Percentiles rank a stretch among this genome's conserved stretches.
Evolutionary conservation across 2,113 vertebrate species (phyloP).

Genomic region (Chiloscyllium plagiosum): DNA sequence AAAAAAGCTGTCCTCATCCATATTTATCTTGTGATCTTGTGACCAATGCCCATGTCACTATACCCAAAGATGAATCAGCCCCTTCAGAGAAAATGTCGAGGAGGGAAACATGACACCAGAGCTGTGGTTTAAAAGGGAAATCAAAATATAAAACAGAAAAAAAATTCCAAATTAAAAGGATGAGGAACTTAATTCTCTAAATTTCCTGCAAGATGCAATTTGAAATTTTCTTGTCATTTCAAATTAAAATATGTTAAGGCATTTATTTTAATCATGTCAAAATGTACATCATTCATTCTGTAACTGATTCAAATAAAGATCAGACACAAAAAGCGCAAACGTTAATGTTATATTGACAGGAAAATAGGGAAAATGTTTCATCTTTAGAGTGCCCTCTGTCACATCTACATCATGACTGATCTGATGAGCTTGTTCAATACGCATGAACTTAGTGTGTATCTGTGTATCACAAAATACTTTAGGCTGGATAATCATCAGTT

Average conservation of each 20-base stretch:
- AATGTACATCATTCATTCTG: neutral
- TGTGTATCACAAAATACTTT: slow-evolving; percentile 72
- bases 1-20: neutral
- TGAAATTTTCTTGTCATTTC: neutral
- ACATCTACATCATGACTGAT: slow-evolving; percentile 53
- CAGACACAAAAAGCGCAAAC: neutral
- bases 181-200: neutral
- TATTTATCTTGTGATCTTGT: slow-evolving; percentile 20
- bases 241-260: neutral
- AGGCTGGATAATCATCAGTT: slow-evolving; percentile 87
- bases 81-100: neutral
- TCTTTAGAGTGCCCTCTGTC: slow-evolving; percentile 60
- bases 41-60: neutral
- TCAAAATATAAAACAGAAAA: neutral
- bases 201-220: neutral
- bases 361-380: slow-evolving; percentile 59
- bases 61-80: neutral
- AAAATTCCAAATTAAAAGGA: neutral
- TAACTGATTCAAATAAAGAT: slow-evolving; percentile 62
- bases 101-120: neutral
- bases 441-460: slow-evolving; percentile 73
- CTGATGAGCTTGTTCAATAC: slow-evolving; percentile 70
- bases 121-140: neutral
- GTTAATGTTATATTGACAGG: neutral
- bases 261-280: slow-evolving; percentile 7